Percentiles rank a stretch among this genome's conserved stretches.
Evolutionary conservation across 2,888 invertebrate genomes (phyloP).

Genomic region (Melanotus villosus): DNA sequence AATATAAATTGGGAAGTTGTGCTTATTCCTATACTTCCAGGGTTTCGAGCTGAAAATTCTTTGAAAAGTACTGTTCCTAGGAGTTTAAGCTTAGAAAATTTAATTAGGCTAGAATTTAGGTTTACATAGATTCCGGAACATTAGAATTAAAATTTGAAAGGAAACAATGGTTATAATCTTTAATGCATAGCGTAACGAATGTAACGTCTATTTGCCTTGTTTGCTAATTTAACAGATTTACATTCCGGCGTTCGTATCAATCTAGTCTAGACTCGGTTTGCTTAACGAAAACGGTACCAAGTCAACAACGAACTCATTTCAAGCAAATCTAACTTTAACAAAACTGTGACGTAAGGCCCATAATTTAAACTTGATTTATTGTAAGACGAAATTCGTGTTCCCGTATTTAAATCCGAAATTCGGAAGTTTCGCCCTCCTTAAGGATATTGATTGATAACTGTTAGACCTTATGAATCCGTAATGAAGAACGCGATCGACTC

Average conservation of each 20-base stretch:
- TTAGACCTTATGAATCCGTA: conserved; percentile 38
- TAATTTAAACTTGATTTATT: conserved; percentile 44
- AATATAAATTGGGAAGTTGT: too few species aligned
- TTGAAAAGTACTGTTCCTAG: too few species aligned
- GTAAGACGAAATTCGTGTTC: conserved; percentile 26
- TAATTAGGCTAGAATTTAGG: conserved; percentile 22
- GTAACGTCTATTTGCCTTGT: conserved; percentile 55
- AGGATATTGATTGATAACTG: conserved; percentile 40
- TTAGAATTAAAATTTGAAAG: conserved; percentile 32
- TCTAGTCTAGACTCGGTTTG: conserved; percentile 50
- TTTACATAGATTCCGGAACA: background rate
- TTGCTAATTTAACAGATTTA: conserved; percentile 58
- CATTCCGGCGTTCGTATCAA: conserved; percentile 55
- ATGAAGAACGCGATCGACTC: conserved; percentile 33
- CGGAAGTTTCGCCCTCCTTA: conserved; percentile 30
- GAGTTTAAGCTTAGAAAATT: background rate
- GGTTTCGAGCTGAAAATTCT: background rate
- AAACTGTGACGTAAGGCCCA: conserved; percentile 38
- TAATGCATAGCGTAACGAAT: conserved; percentile 37
- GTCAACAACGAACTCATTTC: conserved; percentile 47
- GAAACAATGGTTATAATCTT: conserved; percentile 26
- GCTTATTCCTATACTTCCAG: too few species aligned
- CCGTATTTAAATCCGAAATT: conserved; percentile 42
- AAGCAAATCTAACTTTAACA: conserved; percentile 44
- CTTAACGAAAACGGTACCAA: conserved; percentile 44